Base-by-base conservation (phyloP, 2,113 vertebrate genomes). In the Blennius ocellaris region DNA sequence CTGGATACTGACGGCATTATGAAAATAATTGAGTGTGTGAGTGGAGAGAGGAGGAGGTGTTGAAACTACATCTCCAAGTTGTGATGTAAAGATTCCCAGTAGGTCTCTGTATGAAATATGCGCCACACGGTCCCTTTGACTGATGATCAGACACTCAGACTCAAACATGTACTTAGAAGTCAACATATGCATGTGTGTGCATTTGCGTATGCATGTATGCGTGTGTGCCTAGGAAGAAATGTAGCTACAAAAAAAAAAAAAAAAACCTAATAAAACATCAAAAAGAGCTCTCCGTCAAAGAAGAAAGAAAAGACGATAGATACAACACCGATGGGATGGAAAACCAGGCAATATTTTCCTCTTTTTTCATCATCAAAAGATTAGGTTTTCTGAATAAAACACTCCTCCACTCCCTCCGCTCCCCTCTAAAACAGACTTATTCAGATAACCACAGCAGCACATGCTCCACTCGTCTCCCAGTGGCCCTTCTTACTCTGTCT, bases 281-380 rank as follows among this genome's bases (percentile, higher is more conserved):
- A 86, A 82, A 73, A 73, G 71, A 69, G 43, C 43, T 62, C 69
- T 69, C 57, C 14, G 40, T 57, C 73, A 80, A 63, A 76, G 76
- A 56, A 72, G 60, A 30, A 30, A 30, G 21, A 30, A 30, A 80
- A 78, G 78, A 55, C 6, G 47, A 67, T 57, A 73, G 71, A 80
- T 59, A 73, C 41, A 64, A 55, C 74, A 59, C 55, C 78, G 75
- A 80, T 81, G 45, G 70, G 40, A 67, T 69, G 55, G 69, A 76
- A 82, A 80, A 77, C 57, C 0, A 3, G 56, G 75, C 64, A 84
- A 80, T 65, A 73, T 78, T 80, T 82, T 57, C 59, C 15, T 73
- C 43, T 66, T 43, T 78, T 84, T 86, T 73, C 87, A 89, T 86
- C 81, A 84, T 89, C 66, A 80, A 76, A 86, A 73, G 60, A 83